These are phyloP conservation scores for Periparus ater DNA, from an alignment of 2,797 vertebrate species.

Conservation along the genomic window DNA sequence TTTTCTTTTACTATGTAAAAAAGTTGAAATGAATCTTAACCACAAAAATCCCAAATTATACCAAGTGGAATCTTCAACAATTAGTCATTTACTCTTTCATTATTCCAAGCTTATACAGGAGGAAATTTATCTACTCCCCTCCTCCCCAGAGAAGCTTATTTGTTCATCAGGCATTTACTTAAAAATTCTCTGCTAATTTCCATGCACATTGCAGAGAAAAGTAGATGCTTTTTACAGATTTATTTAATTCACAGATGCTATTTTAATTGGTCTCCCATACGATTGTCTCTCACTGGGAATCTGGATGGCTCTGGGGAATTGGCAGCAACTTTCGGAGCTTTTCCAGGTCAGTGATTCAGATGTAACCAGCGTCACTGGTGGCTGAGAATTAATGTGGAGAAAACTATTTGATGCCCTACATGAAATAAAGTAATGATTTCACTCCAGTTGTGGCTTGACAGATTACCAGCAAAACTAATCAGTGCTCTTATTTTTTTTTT, in stretches of 20 bases:
- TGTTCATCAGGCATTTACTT: slow-evolving; percentile 16
- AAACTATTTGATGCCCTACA: background rate
- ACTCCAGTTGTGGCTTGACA: background rate
- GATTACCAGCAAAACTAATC: slow-evolving; percentile 4
- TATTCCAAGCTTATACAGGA: background rate
- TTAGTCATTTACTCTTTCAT: background rate
- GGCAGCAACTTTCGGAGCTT: slow-evolving; percentile 40
- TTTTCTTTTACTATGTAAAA: background rate
- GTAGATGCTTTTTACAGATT: slow-evolving; percentile 29
- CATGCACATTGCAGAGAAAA: background rate
- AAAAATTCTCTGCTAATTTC: slow-evolving; percentile 9
- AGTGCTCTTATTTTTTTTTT: background rate
- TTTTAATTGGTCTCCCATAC: slow-evolving; percentile 45
- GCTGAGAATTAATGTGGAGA: slow-evolving; percentile 8
- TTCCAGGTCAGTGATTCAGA: slow-evolving; percentile 36
- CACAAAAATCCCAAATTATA: background rate
- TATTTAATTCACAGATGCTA: slow-evolving; percentile 53
- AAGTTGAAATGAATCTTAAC: background rate
- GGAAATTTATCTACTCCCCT: background rate
- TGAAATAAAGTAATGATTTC: slow-evolving; percentile 26
- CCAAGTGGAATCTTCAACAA: background rate
- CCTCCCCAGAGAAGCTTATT: background rate
- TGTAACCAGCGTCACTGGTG: background rate
- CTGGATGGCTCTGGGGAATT: slow-evolving; percentile 30
- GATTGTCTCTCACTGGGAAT: slow-evolving; percentile 23